Base-by-base conservation (phyloP, 1,140 invertebrate genomes). In the Drosophila mayri region DNA sequence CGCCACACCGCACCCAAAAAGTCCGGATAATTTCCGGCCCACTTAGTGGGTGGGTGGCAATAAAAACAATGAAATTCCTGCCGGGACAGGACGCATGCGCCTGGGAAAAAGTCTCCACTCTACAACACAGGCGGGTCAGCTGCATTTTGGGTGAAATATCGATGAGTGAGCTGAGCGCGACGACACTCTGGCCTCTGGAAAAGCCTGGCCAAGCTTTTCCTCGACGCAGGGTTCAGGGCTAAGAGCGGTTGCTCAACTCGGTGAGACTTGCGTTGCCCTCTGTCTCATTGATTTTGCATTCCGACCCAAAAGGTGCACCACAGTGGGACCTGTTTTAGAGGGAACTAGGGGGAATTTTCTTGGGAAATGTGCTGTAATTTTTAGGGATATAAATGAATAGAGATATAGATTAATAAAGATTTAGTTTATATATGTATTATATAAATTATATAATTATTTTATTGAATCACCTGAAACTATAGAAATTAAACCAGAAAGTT, bases 241-340 rank as follows among this genome's bases (percentile, higher is more conserved):
- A 88, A 88, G 67, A 68, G 72, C 76, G 84, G 84, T 84, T 81
- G 80, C 80, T 88, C 84, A 88, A 87, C 84, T 66, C 47, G 8
- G 50, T 10, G 46, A 20, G 47, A 37, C 67, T 50, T 49, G 47
- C 10, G 44, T 40, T 60, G 70, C 37, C 62, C 66, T 18, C 49
- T 38, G 9, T 16, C 52, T 59, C 64, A 88, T 80, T 65, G 79
- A 87, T 79, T 81, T 75, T 71, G 38, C 50, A 57, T 46, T 50
- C 30, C 44, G 30, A 37, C 20, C 28, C 46, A 37, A 16, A 20
- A 37, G 35, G 38, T 54, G 32, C 22, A 20, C 6, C 37, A 70
- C 66, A 54, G 66, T 70, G 5, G 3, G 16, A 4, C 2, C 16
- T 63, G 5, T 0, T 4, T 18, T 16, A 14, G 1, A 5, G 0